Conservation (phyloP, 2,888 invertebrate genomes). For the Myathropa florea region DNA sequence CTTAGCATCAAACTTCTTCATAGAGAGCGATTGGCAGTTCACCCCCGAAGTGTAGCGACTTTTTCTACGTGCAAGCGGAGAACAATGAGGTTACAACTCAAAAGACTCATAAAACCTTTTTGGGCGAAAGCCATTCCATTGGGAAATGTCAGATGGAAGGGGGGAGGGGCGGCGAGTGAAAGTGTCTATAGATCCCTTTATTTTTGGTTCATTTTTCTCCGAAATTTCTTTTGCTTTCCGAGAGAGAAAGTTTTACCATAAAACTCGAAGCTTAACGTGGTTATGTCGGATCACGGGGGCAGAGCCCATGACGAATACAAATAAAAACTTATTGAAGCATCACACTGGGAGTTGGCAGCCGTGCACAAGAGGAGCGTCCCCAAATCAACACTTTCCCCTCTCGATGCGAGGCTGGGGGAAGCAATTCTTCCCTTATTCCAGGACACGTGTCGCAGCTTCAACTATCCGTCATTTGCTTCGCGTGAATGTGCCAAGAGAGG, state of each 20-base stretch:
- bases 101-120: neutral
- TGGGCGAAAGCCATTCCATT: neutral
- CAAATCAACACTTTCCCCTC: neutral
- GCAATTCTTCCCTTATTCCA: neutral
- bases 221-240: neutral
- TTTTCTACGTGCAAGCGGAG: neutral
- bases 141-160: neutral
- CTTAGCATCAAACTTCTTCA: neutral
- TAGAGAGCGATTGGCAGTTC: neutral
- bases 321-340: conserved; percentile 11
- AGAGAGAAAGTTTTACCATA: neutral
- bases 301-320: conserved; percentile 3
- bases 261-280: neutral
- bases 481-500: neutral
- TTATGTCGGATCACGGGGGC: neutral
- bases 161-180: neutral
- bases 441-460: conserved; percentile 20
- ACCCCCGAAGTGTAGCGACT: neutral
- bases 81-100: neutral
- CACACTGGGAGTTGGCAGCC: neutral
- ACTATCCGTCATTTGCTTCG: conserved; percentile 13
- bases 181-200: neutral
- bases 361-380: neutral
- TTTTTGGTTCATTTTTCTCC: neutral
- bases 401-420: neutral